Conservation (phyloP, 2,888 invertebrate genomes). For the Conomelus anceps region DNA sequence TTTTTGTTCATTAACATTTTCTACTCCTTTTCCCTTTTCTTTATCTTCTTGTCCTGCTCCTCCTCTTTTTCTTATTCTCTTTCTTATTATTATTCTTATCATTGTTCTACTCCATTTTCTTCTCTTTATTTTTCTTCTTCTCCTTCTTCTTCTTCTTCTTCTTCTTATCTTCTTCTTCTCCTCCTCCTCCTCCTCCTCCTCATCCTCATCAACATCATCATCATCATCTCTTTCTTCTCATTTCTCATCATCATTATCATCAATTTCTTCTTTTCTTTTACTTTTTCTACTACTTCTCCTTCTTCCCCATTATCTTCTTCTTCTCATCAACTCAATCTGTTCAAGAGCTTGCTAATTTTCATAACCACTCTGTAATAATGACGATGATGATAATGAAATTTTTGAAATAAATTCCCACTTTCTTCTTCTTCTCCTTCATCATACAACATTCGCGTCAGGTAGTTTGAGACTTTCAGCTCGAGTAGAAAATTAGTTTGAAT, state of each 20-base stretch:
- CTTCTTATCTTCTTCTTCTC: not conserved
- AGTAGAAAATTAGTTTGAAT: not conserved
- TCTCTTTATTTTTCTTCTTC: not conserved
- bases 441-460: not conserved
- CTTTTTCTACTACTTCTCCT: too few species aligned
- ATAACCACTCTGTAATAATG: not conserved
- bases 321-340: not conserved
- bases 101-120: too few species aligned
- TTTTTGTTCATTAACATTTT: too few species aligned
- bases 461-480: not conserved
- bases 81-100: too few species aligned
- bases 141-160: not conserved
- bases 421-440: not conserved
- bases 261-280: too few species aligned
- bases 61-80: too few species aligned
- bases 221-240: too few species aligned
- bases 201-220: too few species aligned
- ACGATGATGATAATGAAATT: not conserved
- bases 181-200: not conserved
- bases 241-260: too few species aligned
- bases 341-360: not conserved
- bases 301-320: too few species aligned
- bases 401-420: not conserved
- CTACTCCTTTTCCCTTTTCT: too few species aligned
- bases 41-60: too few species aligned